Percentiles rank a stretch among this genome's conserved stretches.
phyloP scores from a whole-genome alignment of 2,888 invertebrate species.

The Phalangium opilio region DNA sequence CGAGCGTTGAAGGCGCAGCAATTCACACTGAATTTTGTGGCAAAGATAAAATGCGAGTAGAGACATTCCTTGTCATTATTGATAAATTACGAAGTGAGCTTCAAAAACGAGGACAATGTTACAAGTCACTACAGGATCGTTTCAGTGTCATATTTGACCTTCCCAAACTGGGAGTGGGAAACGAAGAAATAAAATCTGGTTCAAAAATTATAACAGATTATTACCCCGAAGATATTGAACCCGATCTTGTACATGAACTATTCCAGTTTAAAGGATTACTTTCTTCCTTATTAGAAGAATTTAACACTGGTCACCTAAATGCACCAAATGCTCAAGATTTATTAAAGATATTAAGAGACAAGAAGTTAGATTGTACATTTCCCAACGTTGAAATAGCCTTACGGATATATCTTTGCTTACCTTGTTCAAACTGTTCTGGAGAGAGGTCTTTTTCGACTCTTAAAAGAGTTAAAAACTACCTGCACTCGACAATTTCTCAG shows the following conservation, averaged over 20 bases:
- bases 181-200: background rate
- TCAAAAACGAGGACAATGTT: background rate
- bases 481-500: background rate
- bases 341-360: background rate
- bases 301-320: background rate
- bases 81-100: background rate
- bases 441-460: background rate
- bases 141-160: background rate
- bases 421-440: background rate
- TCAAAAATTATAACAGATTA: background rate
- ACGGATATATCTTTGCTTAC: background rate
- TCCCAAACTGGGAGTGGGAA: background rate
- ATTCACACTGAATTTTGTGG: slow-evolving; percentile 1
- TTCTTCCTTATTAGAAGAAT: background rate
- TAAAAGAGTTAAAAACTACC: background rate
- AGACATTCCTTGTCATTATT: background rate
- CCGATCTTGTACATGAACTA: background rate
- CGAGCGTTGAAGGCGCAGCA: background rate
- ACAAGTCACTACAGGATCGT: background rate
- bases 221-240: background rate
- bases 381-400: background rate
- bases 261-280: background rate
- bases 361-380: background rate
- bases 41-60: background rate
- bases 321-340: background rate